Percentiles rank a stretch among this genome's conserved stretches.
phyloP scores from a whole-genome alignment of 2,888 invertebrate species.

The Volucella inflata region DNA sequence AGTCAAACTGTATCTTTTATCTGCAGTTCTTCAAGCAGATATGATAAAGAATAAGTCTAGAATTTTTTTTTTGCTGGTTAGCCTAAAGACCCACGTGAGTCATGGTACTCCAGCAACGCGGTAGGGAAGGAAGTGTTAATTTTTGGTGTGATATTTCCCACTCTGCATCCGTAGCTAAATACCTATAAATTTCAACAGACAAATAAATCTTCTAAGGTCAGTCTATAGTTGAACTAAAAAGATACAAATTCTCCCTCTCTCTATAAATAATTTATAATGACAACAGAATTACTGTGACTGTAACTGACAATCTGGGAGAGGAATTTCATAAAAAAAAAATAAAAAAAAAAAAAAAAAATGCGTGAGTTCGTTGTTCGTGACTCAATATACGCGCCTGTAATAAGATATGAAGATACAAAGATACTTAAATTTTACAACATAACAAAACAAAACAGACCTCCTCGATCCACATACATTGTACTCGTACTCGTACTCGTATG shows the following conservation, averaged over 20 bases:
- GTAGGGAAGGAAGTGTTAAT: slow-evolving; percentile 25
- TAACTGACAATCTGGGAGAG: neutral
- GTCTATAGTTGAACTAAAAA: slow-evolving; percentile 32
- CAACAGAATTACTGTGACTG: neutral
- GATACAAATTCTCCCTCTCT: neutral
- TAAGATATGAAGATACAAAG: slow-evolving; percentile 61
- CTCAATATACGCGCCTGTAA: slow-evolving; percentile 48
- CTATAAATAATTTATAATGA: neutral
- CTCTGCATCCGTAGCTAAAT: slow-evolving; percentile 16
- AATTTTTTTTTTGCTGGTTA: neutral
- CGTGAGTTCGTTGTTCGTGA: slow-evolving; percentile 24
- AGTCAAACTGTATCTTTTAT: slow-evolving; percentile 12
- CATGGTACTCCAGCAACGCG: neutral
- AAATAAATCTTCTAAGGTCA: slow-evolving; percentile 52
- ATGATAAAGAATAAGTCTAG: no score
- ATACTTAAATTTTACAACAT: slow-evolving; percentile 39
- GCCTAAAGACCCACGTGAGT: neutral
- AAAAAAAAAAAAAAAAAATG: neutral
- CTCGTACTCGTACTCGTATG: no score
- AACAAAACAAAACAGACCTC: slow-evolving; percentile 31
- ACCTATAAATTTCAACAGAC: slow-evolving; percentile 29
- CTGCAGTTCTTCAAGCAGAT: neutral
- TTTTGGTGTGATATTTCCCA: slow-evolving; percentile 35
- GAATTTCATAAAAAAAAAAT: no score
- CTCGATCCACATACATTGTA: slow-evolving; percentile 26